Conservation (phyloP, 2,888 invertebrate species). For the Leptodirus hochenwartii region DNA sequence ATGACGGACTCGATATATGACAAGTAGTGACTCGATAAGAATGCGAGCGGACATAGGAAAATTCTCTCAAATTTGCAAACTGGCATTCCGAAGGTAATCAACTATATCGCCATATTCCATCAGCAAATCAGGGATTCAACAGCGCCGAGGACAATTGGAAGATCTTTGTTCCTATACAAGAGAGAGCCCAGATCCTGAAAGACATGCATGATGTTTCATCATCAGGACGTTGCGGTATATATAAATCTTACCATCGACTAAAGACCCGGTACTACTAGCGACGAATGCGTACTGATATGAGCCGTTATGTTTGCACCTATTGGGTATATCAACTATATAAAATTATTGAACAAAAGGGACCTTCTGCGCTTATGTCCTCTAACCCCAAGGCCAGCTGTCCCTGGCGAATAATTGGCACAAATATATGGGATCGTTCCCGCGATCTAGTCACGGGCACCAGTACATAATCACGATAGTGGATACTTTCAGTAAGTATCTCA, state of each 20-base stretch:
- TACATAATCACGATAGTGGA: conserved; percentile 10
- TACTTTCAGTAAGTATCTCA: conserved; percentile 3
- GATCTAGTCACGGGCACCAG: conserved; percentile 2
- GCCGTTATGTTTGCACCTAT: conserved; percentile 4
- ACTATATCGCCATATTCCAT: conserved; percentile 11
- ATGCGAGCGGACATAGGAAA: conserved; percentile 8
- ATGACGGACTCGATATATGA: background rate
- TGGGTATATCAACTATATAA: conserved; percentile 8
- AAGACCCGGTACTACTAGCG: conserved; percentile 14
- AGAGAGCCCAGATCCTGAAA: conserved; percentile 7
- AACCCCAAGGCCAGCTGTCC: conserved; percentile 4
- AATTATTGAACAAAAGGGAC: conserved; percentile 12
- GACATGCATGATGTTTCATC: conserved; percentile 11
- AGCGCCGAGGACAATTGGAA: conserved; percentile 11
- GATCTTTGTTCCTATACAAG: conserved; percentile 10
- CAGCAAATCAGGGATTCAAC: conserved; percentile 6
- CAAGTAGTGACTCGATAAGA: conserved; percentile 11
- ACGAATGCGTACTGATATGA: conserved; percentile 12
- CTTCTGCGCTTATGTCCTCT: conserved; percentile 13
- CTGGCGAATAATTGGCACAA: conserved; percentile 7
- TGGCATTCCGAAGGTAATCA: conserved; percentile 11
- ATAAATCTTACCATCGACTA: conserved; percentile 12
- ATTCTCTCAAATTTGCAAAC: conserved; percentile 10
- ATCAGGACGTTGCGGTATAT: conserved; percentile 12
- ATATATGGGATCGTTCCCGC: conserved; percentile 9